A percentile compares a stretch with the other conserved stretches of the same genome.
These are phyloP conservation scores for Protobothrops mucrosquamatus DNA, from an alignment of 2,113 vertebrate genomes.

Conservation along the genomic window DNA sequence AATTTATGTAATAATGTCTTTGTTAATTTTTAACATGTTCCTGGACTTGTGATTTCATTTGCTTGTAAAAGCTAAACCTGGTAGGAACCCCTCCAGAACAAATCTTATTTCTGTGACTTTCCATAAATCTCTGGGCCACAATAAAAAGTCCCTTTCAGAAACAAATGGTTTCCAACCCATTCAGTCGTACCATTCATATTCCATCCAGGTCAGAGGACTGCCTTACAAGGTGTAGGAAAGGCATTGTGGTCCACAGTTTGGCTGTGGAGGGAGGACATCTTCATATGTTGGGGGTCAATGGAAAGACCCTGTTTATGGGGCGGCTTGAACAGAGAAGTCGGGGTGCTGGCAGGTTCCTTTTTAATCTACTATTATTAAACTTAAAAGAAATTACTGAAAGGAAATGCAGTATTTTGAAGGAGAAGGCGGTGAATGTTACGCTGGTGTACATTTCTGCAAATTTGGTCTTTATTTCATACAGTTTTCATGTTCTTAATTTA, in stretches of 20 bases:
- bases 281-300: neutral
- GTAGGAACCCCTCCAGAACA: neutral
- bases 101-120: neutral
- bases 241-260: neutral
- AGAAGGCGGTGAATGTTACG: neutral
- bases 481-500: neutral
- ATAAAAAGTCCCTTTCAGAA: neutral
- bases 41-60: neutral
- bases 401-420: neutral
- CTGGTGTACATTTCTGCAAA: neutral
- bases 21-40: neutral
- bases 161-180: too few species aligned
- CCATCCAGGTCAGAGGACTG: neutral
- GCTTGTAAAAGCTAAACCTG: neutral
- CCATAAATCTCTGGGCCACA: neutral
- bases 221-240: neutral
- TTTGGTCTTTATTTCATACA: neutral
- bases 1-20: neutral
- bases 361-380: neutral
- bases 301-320: neutral
- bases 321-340: neutral
- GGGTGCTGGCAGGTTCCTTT: neutral
- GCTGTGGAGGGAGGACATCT: neutral
- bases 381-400: neutral
- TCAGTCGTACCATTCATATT: neutral